Evolutionary conservation across 2,888 invertebrate species (phyloP).

Genomic region (Agonopterix alstromeriana): DNA sequence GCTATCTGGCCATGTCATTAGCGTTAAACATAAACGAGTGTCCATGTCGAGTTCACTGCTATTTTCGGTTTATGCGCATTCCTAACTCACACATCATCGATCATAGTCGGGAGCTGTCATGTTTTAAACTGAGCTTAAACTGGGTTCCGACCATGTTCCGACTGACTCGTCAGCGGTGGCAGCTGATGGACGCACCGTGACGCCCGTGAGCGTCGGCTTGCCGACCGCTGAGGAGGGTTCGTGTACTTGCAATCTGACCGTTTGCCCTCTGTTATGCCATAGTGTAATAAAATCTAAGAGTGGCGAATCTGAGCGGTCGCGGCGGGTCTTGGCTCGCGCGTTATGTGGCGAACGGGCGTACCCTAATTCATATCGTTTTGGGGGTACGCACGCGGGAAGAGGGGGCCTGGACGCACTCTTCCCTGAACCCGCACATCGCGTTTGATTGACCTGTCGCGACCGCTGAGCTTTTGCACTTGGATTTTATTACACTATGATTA

Average conservation of each 20-base stretch:
- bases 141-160: constrained; percentile 45
- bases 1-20: constrained; percentile 45
- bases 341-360: too few species aligned
- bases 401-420: too few species aligned
- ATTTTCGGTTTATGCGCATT: constrained; percentile 53
- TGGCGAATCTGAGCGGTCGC: too few species aligned
- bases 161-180: constrained; percentile 51
- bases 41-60: constrained; percentile 32
- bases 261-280: constrained; percentile 25
- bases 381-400: too few species aligned
- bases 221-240: constrained; percentile 27
- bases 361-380: too few species aligned
- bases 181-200: constrained; percentile 60
- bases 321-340: too few species aligned
- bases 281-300: too few species aligned
- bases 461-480: too few species aligned
- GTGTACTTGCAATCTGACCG: constrained; percentile 26
- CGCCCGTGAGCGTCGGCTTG: constrained; percentile 39
- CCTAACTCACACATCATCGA: constrained; percentile 50
- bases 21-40: constrained; percentile 46
- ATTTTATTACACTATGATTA: too few species aligned
- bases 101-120: constrained; percentile 57
- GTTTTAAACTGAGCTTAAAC: constrained; percentile 60
- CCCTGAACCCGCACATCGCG: too few species aligned
- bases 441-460: too few species aligned